Evolutionary conservation across 2,113 vertebrate genomes (phyloP).

Genomic region (Muscicapa adusta): DNA sequence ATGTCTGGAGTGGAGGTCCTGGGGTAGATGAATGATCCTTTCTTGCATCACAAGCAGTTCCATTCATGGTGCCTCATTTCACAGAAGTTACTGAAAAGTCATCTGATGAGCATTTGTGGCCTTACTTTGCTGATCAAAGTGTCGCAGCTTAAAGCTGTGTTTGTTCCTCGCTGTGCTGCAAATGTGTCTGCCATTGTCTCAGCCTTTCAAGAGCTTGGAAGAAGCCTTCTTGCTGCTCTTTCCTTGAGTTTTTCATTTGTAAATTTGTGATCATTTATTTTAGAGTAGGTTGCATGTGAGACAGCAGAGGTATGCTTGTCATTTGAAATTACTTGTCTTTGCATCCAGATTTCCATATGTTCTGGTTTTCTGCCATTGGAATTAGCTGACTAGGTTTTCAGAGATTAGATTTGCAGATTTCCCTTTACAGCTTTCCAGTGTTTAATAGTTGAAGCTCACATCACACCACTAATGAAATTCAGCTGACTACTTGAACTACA

Average conservation of each 20-base stretch:
- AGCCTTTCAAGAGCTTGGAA: not conserved
- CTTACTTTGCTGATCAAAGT: not conserved
- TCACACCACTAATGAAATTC: not conserved
- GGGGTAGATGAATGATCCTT: not conserved
- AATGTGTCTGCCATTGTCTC: rapidly evolving
- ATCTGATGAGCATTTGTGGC: not conserved
- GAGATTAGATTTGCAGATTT: not conserved
- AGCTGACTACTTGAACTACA: not conserved
- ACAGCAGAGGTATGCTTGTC: not conserved
- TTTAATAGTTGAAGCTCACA: not conserved
- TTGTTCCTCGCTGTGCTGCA: not conserved
- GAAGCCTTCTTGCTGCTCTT: not conserved
- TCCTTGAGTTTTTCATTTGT: not conserved
- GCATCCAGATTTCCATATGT: rapidly evolving
- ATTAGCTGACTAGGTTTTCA: not conserved
- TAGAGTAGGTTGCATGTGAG: not conserved
- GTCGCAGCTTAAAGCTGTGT: not conserved
- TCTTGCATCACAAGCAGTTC: not conserved
- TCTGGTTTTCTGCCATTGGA: not conserved
- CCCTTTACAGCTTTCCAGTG: not conserved
- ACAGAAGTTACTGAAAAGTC: not conserved
- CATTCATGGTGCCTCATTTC: not conserved
- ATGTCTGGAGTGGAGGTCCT: not conserved
- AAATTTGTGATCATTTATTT: not conserved
- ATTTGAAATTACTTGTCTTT: not conserved